Base-by-base conservation (phyloP, 2,888 invertebrate genomes). In the Lymantria monacha region DNA sequence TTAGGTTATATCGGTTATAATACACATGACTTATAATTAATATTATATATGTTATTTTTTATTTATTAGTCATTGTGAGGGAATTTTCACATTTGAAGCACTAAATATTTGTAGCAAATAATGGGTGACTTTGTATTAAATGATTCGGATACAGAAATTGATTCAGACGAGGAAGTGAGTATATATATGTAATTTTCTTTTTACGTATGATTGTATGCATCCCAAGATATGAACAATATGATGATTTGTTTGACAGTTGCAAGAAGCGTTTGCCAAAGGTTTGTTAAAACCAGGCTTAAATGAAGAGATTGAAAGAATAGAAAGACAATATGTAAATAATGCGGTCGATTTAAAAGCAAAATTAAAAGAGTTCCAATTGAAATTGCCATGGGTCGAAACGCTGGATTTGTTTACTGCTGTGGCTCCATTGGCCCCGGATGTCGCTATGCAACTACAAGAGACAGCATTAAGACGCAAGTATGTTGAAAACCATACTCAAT, bases 231-330 rank as follows among this genome's bases (percentile, higher is more conserved):
- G 7, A 36, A 9, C 1, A 38, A n/a, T 9, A 38, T 31, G n/a
- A 38, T 37, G 31, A 14, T 30, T 10, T 30, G 41, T 43, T 49
- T 87, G 86, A 48, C 75, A 98, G 97, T 85, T 99, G 50, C 98
- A 97, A 94, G 95, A 96, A 76, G 98, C 98, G 0, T 97, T 97
- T 81, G 95, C 95, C 0, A 94, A 95, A 69, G 98, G 98, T 0
- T 91, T 95, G 48, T 75, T 99, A 0, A 97, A 98, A 77, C 96
- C 97, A 0, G 98, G 98, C 1, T 84, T 98, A 0, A 97, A 97
- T 81, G 92, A 94, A 63, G 93, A 93, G 69, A 86, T 94, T 48
- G 90, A 93, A 63, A 86, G 88, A 69, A 76, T 92, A 51, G 91
- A 93, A 61, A 93, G 92, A 74, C 83, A 84, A 42, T 92, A 88